A percentile compares a stretch with the other conserved stretches of the same genome.
phyloP scores from a whole-genome alignment of 1,140 invertebrate species.

The Chironomus tepperi region DNA sequence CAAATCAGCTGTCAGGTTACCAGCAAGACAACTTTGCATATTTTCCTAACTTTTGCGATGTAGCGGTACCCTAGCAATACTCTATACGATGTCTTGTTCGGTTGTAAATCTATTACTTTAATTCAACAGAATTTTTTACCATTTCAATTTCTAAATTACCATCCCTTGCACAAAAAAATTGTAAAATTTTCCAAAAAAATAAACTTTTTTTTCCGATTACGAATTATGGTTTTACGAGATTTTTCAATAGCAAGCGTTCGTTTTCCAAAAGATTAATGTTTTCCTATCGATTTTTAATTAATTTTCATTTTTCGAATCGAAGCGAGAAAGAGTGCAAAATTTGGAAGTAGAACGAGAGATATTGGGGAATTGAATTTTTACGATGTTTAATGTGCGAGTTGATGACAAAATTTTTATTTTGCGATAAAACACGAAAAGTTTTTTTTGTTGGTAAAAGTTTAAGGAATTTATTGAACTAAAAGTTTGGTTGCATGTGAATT shows the following conservation, averaged over 20 bases:
- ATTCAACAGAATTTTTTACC: no score
- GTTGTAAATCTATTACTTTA: no score
- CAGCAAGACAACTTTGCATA: no score
- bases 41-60: no score
- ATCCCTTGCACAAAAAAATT: not conserved
- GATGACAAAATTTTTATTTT: not conserved
- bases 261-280: slow-evolving; percentile 24
- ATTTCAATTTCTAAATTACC: no score
- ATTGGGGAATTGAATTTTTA: not conserved
- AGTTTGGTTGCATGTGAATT: no score
- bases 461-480: no score
- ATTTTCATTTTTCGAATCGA: not conserved
- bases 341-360: not conserved
- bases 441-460: no score
- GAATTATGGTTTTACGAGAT: not conserved
- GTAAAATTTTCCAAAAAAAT: not conserved
- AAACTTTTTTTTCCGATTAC: not conserved
- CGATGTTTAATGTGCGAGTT: not conserved
- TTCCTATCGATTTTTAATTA: slow-evolving; percentile 20
- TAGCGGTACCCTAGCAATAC: no score
- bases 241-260: not conserved
- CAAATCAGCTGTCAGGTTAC: no score
- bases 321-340: not conserved
- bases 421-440: no score
- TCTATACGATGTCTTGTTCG: no score